Evolutionary conservation across 2,888 invertebrate species (phyloP), one percentile per base, ranked within the genome.

Genomic region (Tromatobia lineatoria): DNA sequence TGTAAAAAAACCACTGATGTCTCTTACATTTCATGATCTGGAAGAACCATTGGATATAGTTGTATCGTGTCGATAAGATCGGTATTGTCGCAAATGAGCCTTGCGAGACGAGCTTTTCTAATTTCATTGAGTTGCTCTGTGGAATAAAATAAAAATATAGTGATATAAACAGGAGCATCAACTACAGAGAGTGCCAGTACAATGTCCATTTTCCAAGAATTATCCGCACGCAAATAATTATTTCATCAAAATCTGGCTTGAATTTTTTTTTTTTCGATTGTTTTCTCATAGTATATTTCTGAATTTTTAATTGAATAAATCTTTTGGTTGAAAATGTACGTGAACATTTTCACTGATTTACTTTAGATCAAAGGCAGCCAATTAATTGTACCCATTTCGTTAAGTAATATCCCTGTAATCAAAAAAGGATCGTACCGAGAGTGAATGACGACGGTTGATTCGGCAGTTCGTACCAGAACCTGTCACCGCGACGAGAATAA

Each of bases 401-500:
- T 8, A 3, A 20, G 20, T 10, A 11, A 20, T 20, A 54, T 2
- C 20, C 3, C 23, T 23, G 7, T 2, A 1, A 54, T 20, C 11
- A 23, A 11, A 54, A 20, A 20, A 7, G 23, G 69, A 75, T 70
- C 90, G 89, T 90, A 95, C 95, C 95, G 85, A 93, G 96, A 4
- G 97, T 97, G 94, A 98, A 98, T 0, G 98, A 97, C 45, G 98
- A 98, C 0, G 98, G 98, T 94, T 98, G 98, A 92, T 98, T 97
- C 29, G 97, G 97, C 78, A 98, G 94, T 94, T 98, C 98, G 92
- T 98, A 99, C 98, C 98, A 99, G 94, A 98, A 99, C 93, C 99
- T 96, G 94, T 99, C 99, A 83, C 98, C 98, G 88, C 97, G 95
- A 93, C 98, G 96, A 0, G 98, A 95, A 91, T 98, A 97, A 89